Percentiles rank a stretch among this genome's conserved stretches.
Conservation (phyloP, 2,888 invertebrate species). For the Galeopsomyia nigrocyanea region DNA sequence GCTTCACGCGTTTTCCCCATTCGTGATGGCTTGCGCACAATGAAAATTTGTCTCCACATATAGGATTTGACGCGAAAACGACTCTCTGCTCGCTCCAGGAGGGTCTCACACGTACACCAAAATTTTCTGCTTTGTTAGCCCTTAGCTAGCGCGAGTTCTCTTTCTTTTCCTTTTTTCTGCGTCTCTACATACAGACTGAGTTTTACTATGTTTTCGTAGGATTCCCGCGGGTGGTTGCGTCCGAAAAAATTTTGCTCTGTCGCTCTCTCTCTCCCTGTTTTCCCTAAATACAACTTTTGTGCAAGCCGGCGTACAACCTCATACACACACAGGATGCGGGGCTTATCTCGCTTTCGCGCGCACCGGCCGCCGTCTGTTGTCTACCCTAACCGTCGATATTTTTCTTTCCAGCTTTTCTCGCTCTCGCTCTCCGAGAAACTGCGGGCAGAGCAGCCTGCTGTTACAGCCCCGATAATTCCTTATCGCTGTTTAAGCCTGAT, state of each 20-base stretch:
- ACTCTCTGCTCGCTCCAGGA: constrained; percentile 45
- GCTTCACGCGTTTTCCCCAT: not conserved
- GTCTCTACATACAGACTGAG: not conserved
- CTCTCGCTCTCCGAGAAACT: too few relatives aligned
- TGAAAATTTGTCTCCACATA: constrained; percentile 66
- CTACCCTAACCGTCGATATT: not conserved
- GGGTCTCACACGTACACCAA: constrained; percentile 36
- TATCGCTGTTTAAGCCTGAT: not conserved
- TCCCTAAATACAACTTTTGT: constrained; percentile 12
- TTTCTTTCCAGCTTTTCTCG: not conserved
- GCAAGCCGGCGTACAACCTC: too few relatives aligned
- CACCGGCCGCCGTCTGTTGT: too few relatives aligned
- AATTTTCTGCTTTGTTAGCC: constrained; percentile 66
- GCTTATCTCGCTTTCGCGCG: too few relatives aligned
- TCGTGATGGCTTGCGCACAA: constrained; percentile 51
- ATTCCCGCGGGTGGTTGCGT: not conserved
- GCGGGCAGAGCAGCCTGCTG: too few relatives aligned
- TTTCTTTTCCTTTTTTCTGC: not conserved
- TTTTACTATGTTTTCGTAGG: not conserved
- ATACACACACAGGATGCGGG: too few relatives aligned
- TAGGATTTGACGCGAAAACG: constrained; percentile 66
- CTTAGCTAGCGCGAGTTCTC: constrained; percentile 20
- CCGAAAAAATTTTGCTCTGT: constrained; percentile 1
- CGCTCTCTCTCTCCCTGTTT: too few relatives aligned
- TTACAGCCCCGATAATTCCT: too few relatives aligned